Evolutionary conservation across 2,888 invertebrate genomes (phyloP).

Genomic region (Parochlus steinenii): DNA sequence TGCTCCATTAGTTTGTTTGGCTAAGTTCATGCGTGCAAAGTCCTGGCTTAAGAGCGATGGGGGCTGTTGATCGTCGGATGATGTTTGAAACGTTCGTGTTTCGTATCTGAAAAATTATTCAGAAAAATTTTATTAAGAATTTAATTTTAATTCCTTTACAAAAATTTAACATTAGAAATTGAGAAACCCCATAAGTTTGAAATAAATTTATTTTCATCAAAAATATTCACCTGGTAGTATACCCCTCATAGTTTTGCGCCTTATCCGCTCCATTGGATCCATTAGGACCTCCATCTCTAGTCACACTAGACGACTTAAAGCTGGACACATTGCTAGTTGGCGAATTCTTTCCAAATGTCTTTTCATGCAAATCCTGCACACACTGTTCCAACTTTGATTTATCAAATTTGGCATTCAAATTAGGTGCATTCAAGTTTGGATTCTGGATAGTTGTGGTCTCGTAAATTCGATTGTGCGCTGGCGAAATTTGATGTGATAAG

Average conservation of each 20-base stretch:
- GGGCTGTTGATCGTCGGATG: slow-evolving; percentile 18
- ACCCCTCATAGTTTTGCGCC: slow-evolving; percentile 44
- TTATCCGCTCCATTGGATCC: slow-evolving; percentile 13
- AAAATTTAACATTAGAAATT: slow-evolving; percentile 1
- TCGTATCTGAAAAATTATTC: slow-evolving; percentile 24
- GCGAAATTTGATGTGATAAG: slow-evolving; percentile 17
- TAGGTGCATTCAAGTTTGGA: slow-evolving; percentile 15
- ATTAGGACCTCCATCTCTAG: background rate
- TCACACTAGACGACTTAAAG: slow-evolving; percentile 21
- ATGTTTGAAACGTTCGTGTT: slow-evolving; percentile 28
- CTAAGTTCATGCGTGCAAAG: slow-evolving; percentile 27
- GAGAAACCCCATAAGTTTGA: slow-evolving; percentile 1
- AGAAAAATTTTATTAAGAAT: slow-evolving; percentile 5
- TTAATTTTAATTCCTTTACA: background rate
- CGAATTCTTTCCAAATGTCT: slow-evolving; percentile 29
- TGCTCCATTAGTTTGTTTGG: slow-evolving; percentile 9
- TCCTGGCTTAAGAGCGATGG: slow-evolving; percentile 24
- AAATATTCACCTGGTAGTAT: slow-evolving; percentile 41
- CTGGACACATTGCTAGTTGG: slow-evolving; percentile 23
- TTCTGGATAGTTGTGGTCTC: slow-evolving; percentile 17
- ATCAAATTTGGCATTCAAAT: slow-evolving; percentile 14
- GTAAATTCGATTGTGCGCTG: slow-evolving; percentile 13
- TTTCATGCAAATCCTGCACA: slow-evolving; percentile 30
- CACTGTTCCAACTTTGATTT: slow-evolving; percentile 23
- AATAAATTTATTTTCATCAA: slow-evolving; percentile 1